Evolutionary conservation across 1,140 invertebrate genomes (phyloP).

Genomic region (Hyphantria cunea): DNA sequence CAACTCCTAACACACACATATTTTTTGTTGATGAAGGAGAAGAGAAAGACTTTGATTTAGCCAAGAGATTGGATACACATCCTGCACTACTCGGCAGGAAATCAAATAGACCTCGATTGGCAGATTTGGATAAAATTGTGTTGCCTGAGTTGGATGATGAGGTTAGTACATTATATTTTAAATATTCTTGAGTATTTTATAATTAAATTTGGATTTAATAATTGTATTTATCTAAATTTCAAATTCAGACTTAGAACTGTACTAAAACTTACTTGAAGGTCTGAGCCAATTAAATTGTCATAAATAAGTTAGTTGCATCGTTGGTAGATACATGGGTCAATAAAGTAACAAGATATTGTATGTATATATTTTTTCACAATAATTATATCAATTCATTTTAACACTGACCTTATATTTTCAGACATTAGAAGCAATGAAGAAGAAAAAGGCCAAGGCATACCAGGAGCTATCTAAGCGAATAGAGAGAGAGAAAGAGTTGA

Average conservation of each 20-base stretch:
- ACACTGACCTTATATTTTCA: slow-evolving; percentile 26
- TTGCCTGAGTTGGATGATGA: slow-evolving; percentile 83
- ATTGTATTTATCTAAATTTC: too few species aligned
- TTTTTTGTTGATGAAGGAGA: slow-evolving; percentile 90
- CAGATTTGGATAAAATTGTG: slow-evolving; percentile 83
- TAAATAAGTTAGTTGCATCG: too few species aligned
- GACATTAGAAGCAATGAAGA: slow-evolving; percentile 81
- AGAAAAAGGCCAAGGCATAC: slow-evolving; percentile 86
- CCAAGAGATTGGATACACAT: slow-evolving; percentile 89
- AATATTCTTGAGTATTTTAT: too few species aligned
- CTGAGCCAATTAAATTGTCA: too few species aligned
- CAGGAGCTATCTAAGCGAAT: slow-evolving; percentile 91
- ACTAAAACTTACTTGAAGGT: too few species aligned
- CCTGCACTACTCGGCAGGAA: slow-evolving; percentile 85
- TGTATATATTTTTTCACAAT: too few species aligned
- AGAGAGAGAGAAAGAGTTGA: slow-evolving; percentile 90
- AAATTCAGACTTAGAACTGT: too few species aligned
- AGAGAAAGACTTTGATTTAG: slow-evolving; percentile 86
- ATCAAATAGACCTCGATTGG: slow-evolving; percentile 86
- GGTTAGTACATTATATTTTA: slow-evolving; percentile 52
- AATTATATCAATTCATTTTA: too few species aligned
- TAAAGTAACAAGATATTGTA: too few species aligned
- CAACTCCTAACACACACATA: slow-evolving; percentile 88
- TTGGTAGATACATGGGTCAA: too few species aligned
- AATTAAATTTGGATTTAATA: too few species aligned